Evolutionary conservation across 2,888 invertebrate species (phyloP).

Genomic region (Pecten maximus): DNA sequence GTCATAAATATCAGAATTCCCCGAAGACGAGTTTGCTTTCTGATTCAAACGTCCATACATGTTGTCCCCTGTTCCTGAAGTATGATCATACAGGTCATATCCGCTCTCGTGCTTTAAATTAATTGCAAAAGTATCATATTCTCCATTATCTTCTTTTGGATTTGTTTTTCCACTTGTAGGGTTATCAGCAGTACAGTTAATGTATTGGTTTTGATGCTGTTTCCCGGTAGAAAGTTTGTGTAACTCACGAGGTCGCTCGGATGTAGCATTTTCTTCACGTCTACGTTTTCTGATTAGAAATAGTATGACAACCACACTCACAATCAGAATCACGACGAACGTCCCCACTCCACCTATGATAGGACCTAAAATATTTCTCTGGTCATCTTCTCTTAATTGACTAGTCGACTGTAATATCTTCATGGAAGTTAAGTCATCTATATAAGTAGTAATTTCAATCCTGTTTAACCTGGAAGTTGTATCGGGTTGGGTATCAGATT

Average conservation of each 20-base stretch:
- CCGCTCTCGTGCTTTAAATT: not conserved
- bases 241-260: not conserved
- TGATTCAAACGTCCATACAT: constrained; percentile 21
- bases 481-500: too few species aligned
- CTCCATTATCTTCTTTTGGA: not conserved
- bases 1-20: not conserved
- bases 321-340: too few species aligned
- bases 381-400: not conserved
- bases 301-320: too few species aligned
- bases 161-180: not conserved
- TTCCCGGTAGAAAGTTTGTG: not conserved
- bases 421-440: not conserved
- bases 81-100: not conserved
- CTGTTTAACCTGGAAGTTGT: too few species aligned
- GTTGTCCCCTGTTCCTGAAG: not conserved
- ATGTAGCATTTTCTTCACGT: too few species aligned
- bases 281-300: too few species aligned
- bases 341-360: too few species aligned
- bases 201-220: not conserved
- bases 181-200: not conserved
- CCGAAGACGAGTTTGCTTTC: not conserved
- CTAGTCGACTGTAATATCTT: not conserved
- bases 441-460: not conserved
- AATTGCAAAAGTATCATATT: not conserved
- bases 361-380: not conserved